Percentiles rank a stretch among this genome's conserved stretches.
Conservation (phyloP, 2,113 vertebrate species). For the Gymnarchus niloticus region DNA sequence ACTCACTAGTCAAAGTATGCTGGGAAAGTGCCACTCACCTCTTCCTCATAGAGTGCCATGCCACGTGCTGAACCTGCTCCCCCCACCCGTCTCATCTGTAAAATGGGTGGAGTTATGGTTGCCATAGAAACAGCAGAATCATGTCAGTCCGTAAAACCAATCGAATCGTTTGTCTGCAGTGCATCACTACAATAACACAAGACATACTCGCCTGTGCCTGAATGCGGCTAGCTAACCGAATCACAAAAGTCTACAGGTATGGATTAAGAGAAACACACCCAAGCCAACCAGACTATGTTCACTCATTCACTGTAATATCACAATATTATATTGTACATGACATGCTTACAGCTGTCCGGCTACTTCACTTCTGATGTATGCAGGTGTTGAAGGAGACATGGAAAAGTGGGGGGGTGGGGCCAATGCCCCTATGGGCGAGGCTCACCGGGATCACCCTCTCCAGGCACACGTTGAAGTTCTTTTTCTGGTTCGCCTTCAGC, state of each 20-base stretch:
- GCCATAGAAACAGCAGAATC: not conserved
- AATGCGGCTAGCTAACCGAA: not conserved
- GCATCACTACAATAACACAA: not conserved
- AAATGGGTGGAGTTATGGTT: conserved; percentile 12
- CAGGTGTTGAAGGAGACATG: not conserved
- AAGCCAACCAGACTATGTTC: not conserved
- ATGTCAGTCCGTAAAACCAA: not conserved
- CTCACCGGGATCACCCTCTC: conserved; percentile 88
- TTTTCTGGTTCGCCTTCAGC: conserved; percentile 86
- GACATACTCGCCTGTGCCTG: not conserved
- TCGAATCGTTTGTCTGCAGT: not conserved
- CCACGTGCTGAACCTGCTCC: conserved; percentile 76
- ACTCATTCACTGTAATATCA: not conserved
- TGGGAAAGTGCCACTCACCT: conserved; percentile 61
- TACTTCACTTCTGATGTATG: not conserved
- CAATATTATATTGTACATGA: not conserved
- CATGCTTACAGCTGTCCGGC: not conserved
- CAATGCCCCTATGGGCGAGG: not conserved
- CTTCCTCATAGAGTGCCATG: conserved; percentile 92
- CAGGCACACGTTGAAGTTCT: conserved; percentile 89
- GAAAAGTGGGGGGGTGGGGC: not conserved
- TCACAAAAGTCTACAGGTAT: not conserved
- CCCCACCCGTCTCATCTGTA: conserved; percentile 79
- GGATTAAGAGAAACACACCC: not conserved
- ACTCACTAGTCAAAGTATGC: too few species aligned